Conservation (phyloP, 2,797 vertebrate species). For the Emys orbicularis region DNA sequence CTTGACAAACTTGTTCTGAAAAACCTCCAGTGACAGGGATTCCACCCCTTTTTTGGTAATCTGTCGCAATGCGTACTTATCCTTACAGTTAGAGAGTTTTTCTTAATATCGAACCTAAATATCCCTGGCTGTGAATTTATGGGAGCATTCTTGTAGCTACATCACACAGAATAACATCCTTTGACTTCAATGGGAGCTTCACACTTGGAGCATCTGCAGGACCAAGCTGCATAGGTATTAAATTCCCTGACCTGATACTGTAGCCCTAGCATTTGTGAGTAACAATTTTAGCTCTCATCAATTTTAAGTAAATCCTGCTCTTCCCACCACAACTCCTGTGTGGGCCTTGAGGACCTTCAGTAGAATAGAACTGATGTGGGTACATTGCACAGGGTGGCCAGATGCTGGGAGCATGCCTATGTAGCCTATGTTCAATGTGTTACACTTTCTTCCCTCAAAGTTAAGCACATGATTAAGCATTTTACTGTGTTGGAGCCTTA, state of each 20-base stretch:
- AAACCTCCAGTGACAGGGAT: too few relatives aligned
- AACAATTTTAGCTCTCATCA: constrained; percentile 13
- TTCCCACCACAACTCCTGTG: neutral
- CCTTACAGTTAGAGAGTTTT: too few relatives aligned
- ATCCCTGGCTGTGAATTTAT: too few relatives aligned
- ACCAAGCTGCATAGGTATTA: neutral
- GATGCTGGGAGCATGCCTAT: neutral
- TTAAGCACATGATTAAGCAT: neutral
- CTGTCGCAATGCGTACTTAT: too few relatives aligned
- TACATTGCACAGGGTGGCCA: neutral
- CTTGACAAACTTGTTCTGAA: too few relatives aligned
- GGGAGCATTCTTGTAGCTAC: neutral
- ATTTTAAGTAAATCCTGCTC: constrained; percentile 3
- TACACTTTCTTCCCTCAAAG: accelerated
- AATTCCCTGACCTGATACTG: neutral
- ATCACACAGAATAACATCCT: neutral
- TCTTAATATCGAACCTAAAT: too few relatives aligned
- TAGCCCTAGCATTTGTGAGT: constrained; percentile 16
- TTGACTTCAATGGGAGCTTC: neutral
- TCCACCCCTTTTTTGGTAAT: too few relatives aligned
- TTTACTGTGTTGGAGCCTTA: neutral
- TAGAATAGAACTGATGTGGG: neutral
- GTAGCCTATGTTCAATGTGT: accelerated
- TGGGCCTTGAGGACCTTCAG: neutral
- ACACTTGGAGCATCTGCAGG: constrained; percentile 18